phyloP scores from a whole-genome alignment of 1,140 invertebrate species.

The Leptinotarsa lineolata region DNA sequence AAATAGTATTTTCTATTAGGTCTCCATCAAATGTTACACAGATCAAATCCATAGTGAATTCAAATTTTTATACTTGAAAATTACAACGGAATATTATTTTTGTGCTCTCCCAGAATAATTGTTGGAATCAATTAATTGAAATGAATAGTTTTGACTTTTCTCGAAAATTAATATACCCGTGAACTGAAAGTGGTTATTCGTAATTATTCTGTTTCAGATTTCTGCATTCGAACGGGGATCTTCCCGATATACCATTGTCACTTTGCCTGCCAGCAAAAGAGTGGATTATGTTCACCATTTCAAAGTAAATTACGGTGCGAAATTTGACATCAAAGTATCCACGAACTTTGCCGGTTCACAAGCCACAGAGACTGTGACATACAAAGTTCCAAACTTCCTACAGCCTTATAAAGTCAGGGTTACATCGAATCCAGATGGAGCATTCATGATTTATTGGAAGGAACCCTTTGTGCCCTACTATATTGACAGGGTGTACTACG shows the following conservation, averaged over 20 bases:
- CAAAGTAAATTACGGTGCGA: conserved; percentile 37
- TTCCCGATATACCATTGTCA: conserved; percentile 28
- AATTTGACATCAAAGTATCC: conserved; percentile 42
- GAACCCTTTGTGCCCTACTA: conserved; percentile 43
- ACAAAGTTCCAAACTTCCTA: conserved; percentile 41
- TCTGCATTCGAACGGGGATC: conserved; percentile 27
- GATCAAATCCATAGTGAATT: no score
- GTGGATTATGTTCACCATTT: conserved; percentile 32
- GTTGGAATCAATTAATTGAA: not conserved
- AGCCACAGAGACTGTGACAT: conserved; percentile 35
- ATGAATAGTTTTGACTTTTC: no score
- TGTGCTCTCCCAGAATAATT: not conserved
- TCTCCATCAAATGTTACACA: no score
- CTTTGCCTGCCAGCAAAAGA: conserved; percentile 26
- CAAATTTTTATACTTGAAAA: no score
- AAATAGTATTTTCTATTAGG: no score
- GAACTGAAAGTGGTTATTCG: no score
- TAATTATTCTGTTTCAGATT: conserved; percentile 27
- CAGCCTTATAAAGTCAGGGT: conserved; percentile 45
- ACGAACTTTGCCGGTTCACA: conserved; percentile 39
- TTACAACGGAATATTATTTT: no score
- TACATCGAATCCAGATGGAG: conserved; percentile 39
- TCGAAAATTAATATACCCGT: no score
- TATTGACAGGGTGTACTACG: conserved; percentile 43
- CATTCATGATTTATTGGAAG: conserved; percentile 48